Evolutionary conservation across 2,888 invertebrate genomes (phyloP).

Genomic region (Dasysyrphus tricinctus): DNA sequence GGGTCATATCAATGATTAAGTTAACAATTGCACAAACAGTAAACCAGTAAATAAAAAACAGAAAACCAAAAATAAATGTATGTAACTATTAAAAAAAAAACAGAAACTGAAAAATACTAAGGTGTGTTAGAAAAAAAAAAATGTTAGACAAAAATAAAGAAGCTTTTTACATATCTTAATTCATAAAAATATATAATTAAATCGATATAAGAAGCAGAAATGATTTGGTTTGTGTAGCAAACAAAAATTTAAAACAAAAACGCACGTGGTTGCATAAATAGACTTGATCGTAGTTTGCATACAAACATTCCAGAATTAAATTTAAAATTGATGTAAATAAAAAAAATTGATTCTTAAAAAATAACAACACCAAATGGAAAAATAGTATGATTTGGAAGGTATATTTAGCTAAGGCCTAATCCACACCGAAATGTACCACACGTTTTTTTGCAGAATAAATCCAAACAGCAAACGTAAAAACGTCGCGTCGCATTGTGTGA

Average conservation of each 20-base stretch:
- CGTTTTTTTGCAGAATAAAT: too few relatives aligned
- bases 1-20: conserved; percentile 76
- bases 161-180: conserved; percentile 49
- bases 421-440: too few relatives aligned
- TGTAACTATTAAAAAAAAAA: conserved; percentile 31
- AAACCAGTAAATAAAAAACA: background rate
- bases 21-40: conserved; percentile 27
- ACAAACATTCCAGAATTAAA: conserved; percentile 36
- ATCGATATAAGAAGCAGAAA: conserved; percentile 35
- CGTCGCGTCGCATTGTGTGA: too few relatives aligned
- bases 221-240: conserved; percentile 34
- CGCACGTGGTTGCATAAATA: conserved; percentile 26
- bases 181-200: conserved; percentile 34
- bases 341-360: conserved; percentile 36
- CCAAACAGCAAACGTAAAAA: too few relatives aligned
- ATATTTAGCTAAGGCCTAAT: too few relatives aligned
- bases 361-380: conserved; percentile 2
- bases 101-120: conserved; percentile 37
- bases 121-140: conserved; percentile 39
- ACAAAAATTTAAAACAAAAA: conserved; percentile 10
- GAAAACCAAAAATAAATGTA: conserved; percentile 31
- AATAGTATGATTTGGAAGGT: background rate
- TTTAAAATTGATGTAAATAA: conserved; percentile 45
- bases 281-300: conserved; percentile 41
- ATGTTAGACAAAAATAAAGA: conserved; percentile 49